Conservation (phyloP, 2,888 invertebrate species). For the Tinea pellionella region DNA sequence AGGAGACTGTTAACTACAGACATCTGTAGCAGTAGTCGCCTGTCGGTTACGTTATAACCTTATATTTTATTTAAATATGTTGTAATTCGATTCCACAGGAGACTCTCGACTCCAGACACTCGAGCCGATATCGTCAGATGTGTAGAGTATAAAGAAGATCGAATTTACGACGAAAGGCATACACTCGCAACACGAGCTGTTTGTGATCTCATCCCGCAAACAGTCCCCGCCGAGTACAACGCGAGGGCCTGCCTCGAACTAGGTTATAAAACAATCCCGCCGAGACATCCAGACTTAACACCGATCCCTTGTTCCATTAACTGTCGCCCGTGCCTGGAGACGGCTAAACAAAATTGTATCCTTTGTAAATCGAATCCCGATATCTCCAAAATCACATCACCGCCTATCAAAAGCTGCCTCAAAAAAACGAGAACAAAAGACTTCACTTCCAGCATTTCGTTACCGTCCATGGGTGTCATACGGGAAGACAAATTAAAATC, state of each 20-base stretch:
- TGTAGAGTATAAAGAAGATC: conserved; percentile 52
- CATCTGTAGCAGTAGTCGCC: no score
- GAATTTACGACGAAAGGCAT: conserved; percentile 30
- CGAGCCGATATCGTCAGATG: conserved; percentile 61
- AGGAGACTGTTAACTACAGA: no score
- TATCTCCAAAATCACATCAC: conserved; percentile 44
- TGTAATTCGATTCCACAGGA: conserved; percentile 25
- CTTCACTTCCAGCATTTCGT: conserved; percentile 41
- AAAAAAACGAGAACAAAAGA: conserved; percentile 40
- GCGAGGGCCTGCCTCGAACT: conserved; percentile 70
- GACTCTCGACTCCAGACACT: conserved; percentile 46
- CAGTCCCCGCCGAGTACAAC: conserved; percentile 32
- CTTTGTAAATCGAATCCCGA: conserved; percentile 56
- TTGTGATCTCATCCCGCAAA: conserved; percentile 53
- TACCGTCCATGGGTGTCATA: conserved; percentile 43
- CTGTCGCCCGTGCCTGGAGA: conserved; percentile 47
- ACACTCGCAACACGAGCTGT: conserved; percentile 34
- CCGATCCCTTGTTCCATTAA: conserved; percentile 44
- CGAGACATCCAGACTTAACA: conserved; percentile 25
- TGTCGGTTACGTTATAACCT: no score
- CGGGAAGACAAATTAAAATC: conserved; percentile 38
- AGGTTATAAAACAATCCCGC: conserved; percentile 41
- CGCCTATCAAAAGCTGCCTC: conserved; percentile 57
- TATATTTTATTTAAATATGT: no score
- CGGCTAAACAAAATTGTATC: conserved; percentile 45